Evolutionary conservation across 2,113 vertebrate species (phyloP).

Genomic region (Odontophorus gujanensis): DNA sequence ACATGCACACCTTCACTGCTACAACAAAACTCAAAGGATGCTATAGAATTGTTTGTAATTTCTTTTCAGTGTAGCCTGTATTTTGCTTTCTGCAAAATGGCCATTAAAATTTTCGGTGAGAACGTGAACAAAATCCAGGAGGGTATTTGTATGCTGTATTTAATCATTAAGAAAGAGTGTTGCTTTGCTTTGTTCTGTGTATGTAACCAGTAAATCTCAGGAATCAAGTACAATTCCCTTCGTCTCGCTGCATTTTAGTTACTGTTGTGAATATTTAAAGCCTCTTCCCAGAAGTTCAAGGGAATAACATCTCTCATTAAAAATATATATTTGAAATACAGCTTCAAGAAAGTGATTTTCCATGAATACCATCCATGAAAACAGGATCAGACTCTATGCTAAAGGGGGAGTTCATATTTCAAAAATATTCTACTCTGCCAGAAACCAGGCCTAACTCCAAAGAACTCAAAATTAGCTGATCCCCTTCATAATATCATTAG

Average conservation of each 20-base stretch:
- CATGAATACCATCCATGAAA: constrained; percentile 11
- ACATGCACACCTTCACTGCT: background rate
- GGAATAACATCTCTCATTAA: background rate
- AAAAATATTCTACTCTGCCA: constrained; percentile 32
- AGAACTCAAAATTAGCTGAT: constrained; percentile 21
- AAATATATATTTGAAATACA: background rate
- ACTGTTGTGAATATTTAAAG: background rate
- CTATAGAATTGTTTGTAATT: background rate
- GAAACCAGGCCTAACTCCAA: background rate
- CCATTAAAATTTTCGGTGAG: background rate
- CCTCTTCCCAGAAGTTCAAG: background rate
- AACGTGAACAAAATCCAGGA: background rate
- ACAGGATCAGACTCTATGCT: background rate
- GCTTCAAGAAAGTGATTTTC: constrained; percentile 48
- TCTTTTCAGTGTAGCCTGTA: background rate
- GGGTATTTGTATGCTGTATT: background rate
- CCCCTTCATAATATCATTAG: constrained; percentile 1
- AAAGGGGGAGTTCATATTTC: background rate
- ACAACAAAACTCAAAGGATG: background rate
- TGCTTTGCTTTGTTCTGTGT: background rate
- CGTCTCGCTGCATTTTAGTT: background rate
- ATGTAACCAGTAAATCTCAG: background rate
- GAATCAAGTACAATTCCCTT: background rate
- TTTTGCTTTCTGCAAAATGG: background rate
- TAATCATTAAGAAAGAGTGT: background rate